Evolutionary conservation across 2,888 invertebrate genomes (phyloP), one percentile per base, ranked within the genome.

Genomic region (Drosophila mercatorum): DNA sequence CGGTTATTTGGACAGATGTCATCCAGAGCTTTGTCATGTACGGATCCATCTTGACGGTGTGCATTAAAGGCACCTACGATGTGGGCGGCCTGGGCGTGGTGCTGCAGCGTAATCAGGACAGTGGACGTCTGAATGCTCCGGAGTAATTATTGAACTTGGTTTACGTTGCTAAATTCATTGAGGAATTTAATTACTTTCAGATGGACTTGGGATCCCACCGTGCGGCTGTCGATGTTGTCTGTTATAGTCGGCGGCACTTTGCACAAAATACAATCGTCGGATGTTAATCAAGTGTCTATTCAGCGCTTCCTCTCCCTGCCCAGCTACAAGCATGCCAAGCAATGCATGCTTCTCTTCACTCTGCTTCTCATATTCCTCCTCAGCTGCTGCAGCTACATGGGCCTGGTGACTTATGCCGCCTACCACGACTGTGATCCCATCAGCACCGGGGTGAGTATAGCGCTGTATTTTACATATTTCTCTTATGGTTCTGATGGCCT

Each of bases 1-100:
- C 97, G 22, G 96, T 97, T 0, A 95, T 97, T 53, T 96, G 96
- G 96, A 96, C 96, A 1, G 97, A 97, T 88, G 96, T 96, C 26
- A 95, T 96, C 63, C 97, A 97, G 93, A 95, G 95, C 64, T 94
- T 95, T 22, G 94, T 95, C 6, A 96, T 97, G 96, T 94, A 95
- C 71, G 95, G 95, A 2, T 95, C 96, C 0, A 95, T 97, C 94
- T 91, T 96, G 26, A 91, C 96, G 56, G 95, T 97, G 5, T 94
- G 95, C 40, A 93, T 96, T 34, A 96, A 96, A 89, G 96, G 96
- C 0, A 96, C 96, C 0, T 88, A 94, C 0, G 95, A 96, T 79
- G 93, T 96, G 31, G 96, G 96, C 2, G 96, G 96, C 0, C 89
- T 96, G 1, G 92, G 92, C 0, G 94, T 94, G 0, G 96, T 96